Evolutionary conservation across 2,113 vertebrate genomes (phyloP), one percentile per base, ranked within the genome.

Genomic region (Halichoerus grypus): DNA sequence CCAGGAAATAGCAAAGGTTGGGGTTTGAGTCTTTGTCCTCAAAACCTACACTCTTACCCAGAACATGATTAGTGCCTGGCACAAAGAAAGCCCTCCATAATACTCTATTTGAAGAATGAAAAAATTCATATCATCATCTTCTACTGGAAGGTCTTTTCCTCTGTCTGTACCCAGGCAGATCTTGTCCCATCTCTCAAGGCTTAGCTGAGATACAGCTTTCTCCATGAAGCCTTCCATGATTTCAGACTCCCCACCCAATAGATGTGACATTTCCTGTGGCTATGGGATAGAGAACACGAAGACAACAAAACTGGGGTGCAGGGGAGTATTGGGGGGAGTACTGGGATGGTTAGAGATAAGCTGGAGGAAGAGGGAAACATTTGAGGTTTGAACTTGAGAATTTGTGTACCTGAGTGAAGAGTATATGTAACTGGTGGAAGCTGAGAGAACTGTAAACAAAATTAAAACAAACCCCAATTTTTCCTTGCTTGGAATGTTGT

Each of bases 91-190:
- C 16, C 51, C 57, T 91, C 16, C 61, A 79, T 46, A n/a, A 26
- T 24, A 67, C 42, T 91, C 31, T 87, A 31, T 88, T 53, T 94
- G 79, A 89, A 97, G 36, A 94, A 85, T 42, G 28, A 85, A 85
- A 13, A 55, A 24, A 57, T 16, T 88, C 42, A 55, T 55, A 55
- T 28, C 26, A 83, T 36, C 67, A 6, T 28, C 21, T 91, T 28
- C 83, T 94, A 59, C n/a, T 85, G 14, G 53, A 51, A 97, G 31
- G 6, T 53, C 49, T 80, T 93, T 88, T 61, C 28, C 61, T 65
- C 51, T 1, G 1, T 85, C 49, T 72, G 88, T 94, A 16, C 22
- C 6, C 36, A 36, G n/a, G 59, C 3, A 94, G 42, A 92, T 69
- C 53, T 22, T 95, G 74, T 36, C 33, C 24, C 18, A 31, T 88